Base-by-base conservation (phyloP, 2,797 vertebrate genomes). In the Fistularia commersonii region DNA sequence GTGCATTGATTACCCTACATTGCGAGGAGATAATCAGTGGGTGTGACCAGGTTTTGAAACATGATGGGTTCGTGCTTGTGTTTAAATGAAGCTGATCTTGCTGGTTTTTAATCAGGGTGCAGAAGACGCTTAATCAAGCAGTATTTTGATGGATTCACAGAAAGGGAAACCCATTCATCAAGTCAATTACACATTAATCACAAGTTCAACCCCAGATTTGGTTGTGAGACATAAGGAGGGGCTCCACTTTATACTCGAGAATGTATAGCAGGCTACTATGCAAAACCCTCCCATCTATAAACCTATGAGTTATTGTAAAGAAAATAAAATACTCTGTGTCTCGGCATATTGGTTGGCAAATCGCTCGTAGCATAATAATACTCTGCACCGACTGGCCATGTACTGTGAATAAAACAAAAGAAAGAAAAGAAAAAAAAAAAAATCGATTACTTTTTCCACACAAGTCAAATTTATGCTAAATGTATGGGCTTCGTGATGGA, bases 111-210 rank as follows among this genome's bases (percentile, higher is more conserved):
- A 89, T 88, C 86, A 84, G 64, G 66, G 64, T 40, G 14, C 67
- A 51, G 77, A 77, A 77, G 77, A 81, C 34, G 76, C 83, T 86
- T 81, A 87, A 86, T 87, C 83, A 84, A 69, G 72, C 67, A 61
- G 69, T 77, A 70, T 87, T 84, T 80, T 88, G 84, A 89, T 88
- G 85, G 86, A 89, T 87, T 84, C 74, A 57, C 42, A 11, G 75
- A 84, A 81, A 61, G 76, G 79, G 76, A 75, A 82, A 76, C 58
- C 82, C 85, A 88, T 88, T 88, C 81, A 89, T 89, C 84, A 87
- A 88, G 83, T 87, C 86, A 87, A 85, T 89, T 87, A 87, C 79
- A 83, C 85, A 88, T 87, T 86, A 85, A 87, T 90, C 87, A 88
- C 54, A 31, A 78, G 72, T 80, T 82, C 78, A 64, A 79, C 72